Conservation (phyloP, 2,888 invertebrate genomes). For the Germaria angustata region DNA sequence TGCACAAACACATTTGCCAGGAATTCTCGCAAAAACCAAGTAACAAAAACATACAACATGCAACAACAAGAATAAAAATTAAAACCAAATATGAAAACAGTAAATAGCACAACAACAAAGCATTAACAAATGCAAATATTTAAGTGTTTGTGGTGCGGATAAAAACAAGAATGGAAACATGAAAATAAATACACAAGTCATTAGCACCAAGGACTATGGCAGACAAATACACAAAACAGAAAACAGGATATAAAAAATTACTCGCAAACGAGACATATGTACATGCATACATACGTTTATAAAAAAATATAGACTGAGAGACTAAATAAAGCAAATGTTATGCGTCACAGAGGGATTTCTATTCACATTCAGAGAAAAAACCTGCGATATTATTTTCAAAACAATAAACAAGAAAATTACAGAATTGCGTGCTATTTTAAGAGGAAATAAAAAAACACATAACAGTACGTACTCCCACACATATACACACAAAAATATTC, state of each 20-base stretch:
- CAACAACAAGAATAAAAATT: too few relatives aligned
- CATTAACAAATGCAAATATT: constrained; percentile 35
- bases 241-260: constrained; percentile 25
- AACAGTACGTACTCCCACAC: background rate
- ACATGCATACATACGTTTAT: too few relatives aligned
- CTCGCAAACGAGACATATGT: background rate
- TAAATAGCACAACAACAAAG: constrained; percentile 24
- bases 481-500: background rate
- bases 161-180: constrained; percentile 35
- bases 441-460: background rate
- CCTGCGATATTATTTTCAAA: constrained; percentile 43
- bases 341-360: constrained; percentile 36
- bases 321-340: background rate
- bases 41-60: constrained; percentile 5
- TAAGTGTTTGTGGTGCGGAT: constrained; percentile 51
- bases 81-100: too few relatives aligned
- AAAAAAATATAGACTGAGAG: too few relatives aligned
- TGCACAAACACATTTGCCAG: constrained; percentile 53
- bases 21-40: constrained; percentile 23
- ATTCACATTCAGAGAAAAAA: background rate
- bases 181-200: constrained; percentile 60
- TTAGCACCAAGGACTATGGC: constrained; percentile 53
- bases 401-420: constrained; percentile 65
- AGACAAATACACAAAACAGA: background rate
- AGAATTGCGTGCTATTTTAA: constrained; percentile 53